Conservation (phyloP, 1,140 invertebrate species). For the Tenebrio molitor region DNA sequence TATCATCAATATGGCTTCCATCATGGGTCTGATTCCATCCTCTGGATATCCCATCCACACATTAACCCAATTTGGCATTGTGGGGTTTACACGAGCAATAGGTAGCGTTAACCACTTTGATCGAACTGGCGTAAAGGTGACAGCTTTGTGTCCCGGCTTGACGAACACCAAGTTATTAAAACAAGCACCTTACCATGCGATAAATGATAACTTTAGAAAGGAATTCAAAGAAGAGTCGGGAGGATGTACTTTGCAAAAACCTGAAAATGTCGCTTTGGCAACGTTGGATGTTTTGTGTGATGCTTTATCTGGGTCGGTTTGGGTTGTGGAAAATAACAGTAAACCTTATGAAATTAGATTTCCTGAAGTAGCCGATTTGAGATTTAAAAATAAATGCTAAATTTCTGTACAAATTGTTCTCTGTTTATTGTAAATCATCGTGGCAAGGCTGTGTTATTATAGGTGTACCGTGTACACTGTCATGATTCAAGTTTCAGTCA, state of each 20-base stretch:
- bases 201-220: conserved; percentile 57
- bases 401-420: no score
- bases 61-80: conserved; percentile 71
- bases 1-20: conserved; percentile 66
- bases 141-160: conserved; percentile 58
- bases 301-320: conserved; percentile 60
- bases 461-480: no score
- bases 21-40: conserved; percentile 68
- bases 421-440: no score
- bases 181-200: conserved; percentile 52
- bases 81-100: conserved; percentile 71
- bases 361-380: conserved; percentile 43
- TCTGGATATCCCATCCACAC: conserved; percentile 70
- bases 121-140: conserved; percentile 58
- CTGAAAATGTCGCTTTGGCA: conserved; percentile 55
- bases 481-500: no score
- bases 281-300: conserved; percentile 53
- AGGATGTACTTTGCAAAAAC: conserved; percentile 49
- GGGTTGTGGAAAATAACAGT: conserved; percentile 60
- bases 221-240: conserved; percentile 59
- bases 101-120: conserved; percentile 53
- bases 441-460: no score
- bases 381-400: conserved; percentile 45
- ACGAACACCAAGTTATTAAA: conserved; percentile 56
- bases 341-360: conserved; percentile 59